These are phyloP conservation scores for Poeciliopsis occidentalis DNA, from an alignment of 2,113 vertebrate species.

Conservation along the genomic window DNA sequence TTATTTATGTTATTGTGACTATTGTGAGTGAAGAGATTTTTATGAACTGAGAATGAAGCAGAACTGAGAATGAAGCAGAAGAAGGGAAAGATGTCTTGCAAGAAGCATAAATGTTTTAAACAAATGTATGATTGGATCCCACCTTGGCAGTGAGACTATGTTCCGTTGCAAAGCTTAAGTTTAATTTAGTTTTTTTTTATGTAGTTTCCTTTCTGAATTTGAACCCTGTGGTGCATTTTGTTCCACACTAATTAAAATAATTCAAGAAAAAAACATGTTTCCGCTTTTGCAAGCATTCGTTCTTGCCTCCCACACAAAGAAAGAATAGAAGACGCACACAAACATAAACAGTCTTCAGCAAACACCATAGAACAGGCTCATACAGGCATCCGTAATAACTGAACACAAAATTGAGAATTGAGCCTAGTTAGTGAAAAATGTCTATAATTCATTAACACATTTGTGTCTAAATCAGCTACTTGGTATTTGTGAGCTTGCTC, in stretches of 20 bases:
- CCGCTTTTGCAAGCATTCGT: slow-evolving; percentile 26
- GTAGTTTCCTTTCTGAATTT: slow-evolving; percentile 15
- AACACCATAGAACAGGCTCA: background rate
- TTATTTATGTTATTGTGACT: slow-evolving; percentile 32
- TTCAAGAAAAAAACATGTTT: slow-evolving; percentile 49
- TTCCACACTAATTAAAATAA: slow-evolving; percentile 62
- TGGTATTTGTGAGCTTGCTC: slow-evolving; percentile 27
- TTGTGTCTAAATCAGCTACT: slow-evolving; percentile 39
- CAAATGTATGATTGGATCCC: slow-evolving; percentile 11
- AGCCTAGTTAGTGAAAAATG: slow-evolving; percentile 11
- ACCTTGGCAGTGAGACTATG: background rate
- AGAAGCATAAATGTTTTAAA: background rate
- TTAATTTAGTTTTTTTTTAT: slow-evolving; percentile 7
- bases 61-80: background rate
- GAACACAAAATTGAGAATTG: slow-evolving; percentile 9
- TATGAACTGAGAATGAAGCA: background rate
- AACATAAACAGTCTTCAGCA: background rate
- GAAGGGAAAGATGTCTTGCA: background rate
- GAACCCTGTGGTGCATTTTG: slow-evolving; percentile 25
- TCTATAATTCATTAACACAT: slow-evolving; percentile 13
- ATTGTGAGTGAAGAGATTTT: slow-evolving; percentile 4
- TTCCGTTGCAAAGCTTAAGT: slow-evolving; percentile 13
- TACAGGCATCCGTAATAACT: background rate
- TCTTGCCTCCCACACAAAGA: slow-evolving; percentile 55
- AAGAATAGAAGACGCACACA: slow-evolving; percentile 11